Evolutionary conservation across 2,888 invertebrate genomes (phyloP).

Genomic region (Acronicta psi): DNA sequence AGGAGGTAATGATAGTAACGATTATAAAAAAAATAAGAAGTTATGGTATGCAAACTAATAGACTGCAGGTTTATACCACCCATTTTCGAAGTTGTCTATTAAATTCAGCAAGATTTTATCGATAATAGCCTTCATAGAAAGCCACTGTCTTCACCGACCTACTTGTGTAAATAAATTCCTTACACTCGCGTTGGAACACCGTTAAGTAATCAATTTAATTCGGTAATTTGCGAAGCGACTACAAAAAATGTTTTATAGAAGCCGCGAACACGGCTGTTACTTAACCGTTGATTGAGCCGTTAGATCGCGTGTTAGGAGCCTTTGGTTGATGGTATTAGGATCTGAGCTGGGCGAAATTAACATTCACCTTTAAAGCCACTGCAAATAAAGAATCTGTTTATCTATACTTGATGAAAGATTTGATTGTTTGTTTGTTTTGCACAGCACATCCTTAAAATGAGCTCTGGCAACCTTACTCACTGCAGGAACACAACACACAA

Average conservation of each 20-base stretch:
- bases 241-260: constrained; percentile 19
- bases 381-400: not conserved
- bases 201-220: constrained; percentile 38
- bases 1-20: too few species aligned
- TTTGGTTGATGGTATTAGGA: constrained; percentile 29
- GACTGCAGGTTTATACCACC: too few species aligned
- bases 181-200: constrained; percentile 24
- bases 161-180: constrained; percentile 49
- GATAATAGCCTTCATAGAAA: constrained; percentile 27
- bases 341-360: constrained; percentile 16
- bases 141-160: constrained; percentile 22
- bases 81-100: not conserved
- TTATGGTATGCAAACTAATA: too few species aligned
- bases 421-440: too few species aligned
- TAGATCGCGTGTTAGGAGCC: constrained; percentile 46
- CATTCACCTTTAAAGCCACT: not conserved
- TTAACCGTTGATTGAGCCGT: constrained; percentile 44
- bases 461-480: too few species aligned
- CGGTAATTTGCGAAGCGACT: constrained; percentile 29
- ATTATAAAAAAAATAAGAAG: too few species aligned
- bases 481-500: too few species aligned
- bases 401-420: too few species aligned
- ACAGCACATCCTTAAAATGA: too few species aligned
- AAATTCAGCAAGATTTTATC: constrained; percentile 13
- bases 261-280: constrained; percentile 26